Conservation (phyloP, 2,797 vertebrate genomes). For the Acanthurus leucopareius region DNA sequence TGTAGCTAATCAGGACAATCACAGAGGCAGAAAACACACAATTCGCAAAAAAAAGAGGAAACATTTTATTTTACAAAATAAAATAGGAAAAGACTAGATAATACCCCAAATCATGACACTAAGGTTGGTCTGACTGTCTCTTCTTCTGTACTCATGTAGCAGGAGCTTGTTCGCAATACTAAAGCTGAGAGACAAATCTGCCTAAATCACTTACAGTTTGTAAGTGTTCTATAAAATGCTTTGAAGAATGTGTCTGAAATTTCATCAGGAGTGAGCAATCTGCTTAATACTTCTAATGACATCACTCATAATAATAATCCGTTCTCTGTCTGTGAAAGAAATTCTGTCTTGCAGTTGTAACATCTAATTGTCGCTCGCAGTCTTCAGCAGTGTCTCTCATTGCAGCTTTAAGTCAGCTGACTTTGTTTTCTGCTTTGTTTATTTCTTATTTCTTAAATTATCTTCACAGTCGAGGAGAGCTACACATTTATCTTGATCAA, state of each 20-base stretch:
- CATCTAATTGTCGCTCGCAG: constrained; percentile 26
- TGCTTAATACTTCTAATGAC: constrained; percentile 65
- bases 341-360: constrained; percentile 11
- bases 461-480: neutral
- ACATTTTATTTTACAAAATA: too few relatives aligned
- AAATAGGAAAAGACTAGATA: too few relatives aligned
- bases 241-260: constrained; percentile 46
- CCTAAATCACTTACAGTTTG: constrained; percentile 38
- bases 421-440: neutral
- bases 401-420: constrained; percentile 17
- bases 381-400: constrained; percentile 28
- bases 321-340: constrained; percentile 31
- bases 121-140: neutral
- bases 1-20: too few relatives aligned
- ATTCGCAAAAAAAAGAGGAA: too few relatives aligned
- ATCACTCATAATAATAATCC: constrained; percentile 64
- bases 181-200: constrained; percentile 31
- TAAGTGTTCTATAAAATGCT: constrained; percentile 24
- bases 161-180: neutral
- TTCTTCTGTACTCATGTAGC: neutral
- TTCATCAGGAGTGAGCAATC: constrained; percentile 50
- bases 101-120: neutral
- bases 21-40: too few relatives aligned
- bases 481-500: neutral
- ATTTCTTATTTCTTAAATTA: constrained; percentile 24